Evolutionary conservation across 2,113 vertebrate genomes (phyloP).

Genomic region (Salvelinus sp.): DNA sequence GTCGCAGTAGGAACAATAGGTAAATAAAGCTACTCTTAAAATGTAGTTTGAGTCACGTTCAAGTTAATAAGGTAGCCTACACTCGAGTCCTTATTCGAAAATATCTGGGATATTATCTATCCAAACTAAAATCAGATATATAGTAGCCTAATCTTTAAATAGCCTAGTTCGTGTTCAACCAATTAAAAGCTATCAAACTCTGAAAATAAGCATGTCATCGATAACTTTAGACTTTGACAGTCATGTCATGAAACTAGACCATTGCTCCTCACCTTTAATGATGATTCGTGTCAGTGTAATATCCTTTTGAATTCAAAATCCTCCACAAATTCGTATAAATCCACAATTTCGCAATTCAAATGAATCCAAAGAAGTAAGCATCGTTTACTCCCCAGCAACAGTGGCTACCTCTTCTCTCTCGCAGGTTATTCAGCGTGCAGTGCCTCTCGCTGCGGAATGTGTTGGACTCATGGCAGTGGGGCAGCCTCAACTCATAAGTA

Average conservation of each 20-base stretch:
- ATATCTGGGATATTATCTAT: background rate
- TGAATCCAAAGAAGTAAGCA: constrained; percentile 61
- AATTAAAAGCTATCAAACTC: background rate
- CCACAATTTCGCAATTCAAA: constrained; percentile 50
- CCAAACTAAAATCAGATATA: background rate
- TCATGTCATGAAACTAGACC: background rate
- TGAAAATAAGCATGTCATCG: background rate
- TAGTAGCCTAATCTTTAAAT: background rate
- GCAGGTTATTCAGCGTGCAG: constrained; percentile 6
- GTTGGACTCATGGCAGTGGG: constrained; percentile 48
- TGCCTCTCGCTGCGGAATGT: constrained; percentile 37
- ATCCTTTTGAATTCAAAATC: constrained; percentile 51
- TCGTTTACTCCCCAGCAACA: constrained; percentile 43
- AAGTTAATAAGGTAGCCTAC: background rate
- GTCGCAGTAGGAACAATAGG: background rate
- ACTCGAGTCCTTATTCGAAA: background rate
- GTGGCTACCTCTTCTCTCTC: background rate
- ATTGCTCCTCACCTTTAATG: constrained; percentile 3
- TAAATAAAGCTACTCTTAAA: background rate
- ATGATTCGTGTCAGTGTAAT: constrained; percentile 14
- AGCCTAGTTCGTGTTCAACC: background rate
- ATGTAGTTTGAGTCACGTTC: background rate
- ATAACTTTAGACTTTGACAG: background rate
- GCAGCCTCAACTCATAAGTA: constrained; percentile 71
- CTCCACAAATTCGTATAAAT: constrained; percentile 60